A percentile compares a stretch with the other conserved stretches of the same genome.
These are phyloP conservation scores for Ascidia mentula DNA, from an alignment of 23 tunicate genomes.

Conservation along the genomic window DNA sequence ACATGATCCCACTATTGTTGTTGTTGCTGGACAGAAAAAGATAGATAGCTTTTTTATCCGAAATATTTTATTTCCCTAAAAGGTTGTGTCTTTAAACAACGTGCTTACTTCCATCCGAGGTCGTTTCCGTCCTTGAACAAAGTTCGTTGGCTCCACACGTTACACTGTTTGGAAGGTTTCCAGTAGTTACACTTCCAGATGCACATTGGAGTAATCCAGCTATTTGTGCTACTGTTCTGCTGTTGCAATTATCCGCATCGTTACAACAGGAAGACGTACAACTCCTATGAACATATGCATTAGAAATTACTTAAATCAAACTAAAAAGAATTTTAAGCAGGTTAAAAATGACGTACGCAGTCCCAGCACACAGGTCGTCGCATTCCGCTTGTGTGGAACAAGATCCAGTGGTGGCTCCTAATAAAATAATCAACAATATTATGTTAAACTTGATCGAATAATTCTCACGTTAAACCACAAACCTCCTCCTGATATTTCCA, in stretches of 20 bases:
- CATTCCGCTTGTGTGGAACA: neutral
- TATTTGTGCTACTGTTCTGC: neutral
- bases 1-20: neutral
- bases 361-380: neutral
- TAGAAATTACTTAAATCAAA: no score
- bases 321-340: no score
- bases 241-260: neutral
- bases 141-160: neutral
- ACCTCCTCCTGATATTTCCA: neutral
- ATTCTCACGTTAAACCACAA: neutral
- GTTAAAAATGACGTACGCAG: neutral
- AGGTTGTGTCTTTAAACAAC: no score
- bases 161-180: neutral
- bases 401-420: neutral
- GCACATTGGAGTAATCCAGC: slow-evolving; percentile 2
- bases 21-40: no score
- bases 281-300: neutral
- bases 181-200: neutral
- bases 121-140: neutral
- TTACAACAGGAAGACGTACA: neutral
- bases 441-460: neutral
- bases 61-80: no score
- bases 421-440: neutral
- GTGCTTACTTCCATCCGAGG: neutral
- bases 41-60: no score